Evolutionary conservation across 2,797 vertebrate genomes (phyloP), one percentile per base, ranked within the genome.

Genomic region (Spea hammondii): DNA sequence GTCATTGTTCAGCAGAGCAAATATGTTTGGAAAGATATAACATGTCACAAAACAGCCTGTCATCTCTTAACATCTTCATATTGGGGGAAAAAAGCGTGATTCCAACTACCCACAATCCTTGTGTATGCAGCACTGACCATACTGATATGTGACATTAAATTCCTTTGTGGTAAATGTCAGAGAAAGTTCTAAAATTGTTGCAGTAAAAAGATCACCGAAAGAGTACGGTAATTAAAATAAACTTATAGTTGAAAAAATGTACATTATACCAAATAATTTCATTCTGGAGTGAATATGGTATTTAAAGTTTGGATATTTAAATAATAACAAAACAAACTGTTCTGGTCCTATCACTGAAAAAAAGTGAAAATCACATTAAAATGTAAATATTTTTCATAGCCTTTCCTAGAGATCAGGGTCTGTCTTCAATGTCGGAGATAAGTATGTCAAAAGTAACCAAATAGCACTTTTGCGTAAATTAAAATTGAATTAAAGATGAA

Each of bases 1-100:
- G 80, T 65, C 60, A 81, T 82, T 82, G 74, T 77, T 81, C 68
- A 72, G 71, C 60, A 50, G 65, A 73, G 55, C 53, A 77, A 76
- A 81, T 73, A 77, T 73, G 74, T 64, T 67, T 51, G 66, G 70
- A 50, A 73, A 81, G 65, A 81, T 72, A 77, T 57, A 72, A 51
- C 74, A 72, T 81, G 74, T 77, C 70, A 77, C 54, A 69, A 11
- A 68, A 51, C 46, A 53, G 62, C 69, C 66, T 73, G 64, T 77
- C 70, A 81, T 17, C 10, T 72, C 49, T 72, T 10, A 6, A 69
- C 59, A 64, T 74, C 59, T 12, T 62, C 72, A 51, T 17, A 47
- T 17, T 64, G 8, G 45, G 50, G 14, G 64, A 70, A 64, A 74
- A 13, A 47, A 65, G 8, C 2, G 50, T 44, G n/a, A 71, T 71